phyloP scores from a whole-genome alignment of 2,888 invertebrate genomes.

The Tiliacea citrago region DNA sequence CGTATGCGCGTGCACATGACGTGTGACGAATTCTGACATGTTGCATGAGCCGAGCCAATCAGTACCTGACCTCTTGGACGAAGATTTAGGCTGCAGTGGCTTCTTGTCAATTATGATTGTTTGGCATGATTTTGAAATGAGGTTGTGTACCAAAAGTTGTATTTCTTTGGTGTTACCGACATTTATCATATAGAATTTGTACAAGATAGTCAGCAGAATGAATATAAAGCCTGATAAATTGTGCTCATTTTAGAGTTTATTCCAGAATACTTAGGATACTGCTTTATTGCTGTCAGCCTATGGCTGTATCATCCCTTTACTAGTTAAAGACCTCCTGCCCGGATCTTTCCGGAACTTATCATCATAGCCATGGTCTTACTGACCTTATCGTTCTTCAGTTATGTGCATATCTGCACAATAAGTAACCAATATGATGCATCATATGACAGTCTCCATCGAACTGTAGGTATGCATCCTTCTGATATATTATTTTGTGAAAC shows the following conservation, averaged over 20 bases:
- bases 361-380: background rate
- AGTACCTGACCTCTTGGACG: conserved; percentile 40
- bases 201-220: background rate
- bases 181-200: background rate
- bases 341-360: background rate
- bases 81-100: conserved; percentile 52
- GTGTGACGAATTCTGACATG: conserved; percentile 51
- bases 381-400: background rate
- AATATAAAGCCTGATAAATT: background rate
- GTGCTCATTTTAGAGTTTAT: background rate
- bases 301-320: background rate
- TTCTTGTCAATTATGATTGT: conserved; percentile 36
- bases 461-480: background rate
- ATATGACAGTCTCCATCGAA: background rate
- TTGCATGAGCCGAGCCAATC: conserved; percentile 54
- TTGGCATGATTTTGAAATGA: conserved; percentile 33
- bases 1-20: conserved; percentile 37
- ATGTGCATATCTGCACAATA: background rate
- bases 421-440: background rate
- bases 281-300: background rate
- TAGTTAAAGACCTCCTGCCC: too few relatives aligned
- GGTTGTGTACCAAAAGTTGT: conserved; percentile 4
- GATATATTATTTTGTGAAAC: background rate
- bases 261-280: background rate
- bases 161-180: background rate